Conservation (phyloP, 2,113 vertebrate species). For the Pituophis catenifer region DNA sequence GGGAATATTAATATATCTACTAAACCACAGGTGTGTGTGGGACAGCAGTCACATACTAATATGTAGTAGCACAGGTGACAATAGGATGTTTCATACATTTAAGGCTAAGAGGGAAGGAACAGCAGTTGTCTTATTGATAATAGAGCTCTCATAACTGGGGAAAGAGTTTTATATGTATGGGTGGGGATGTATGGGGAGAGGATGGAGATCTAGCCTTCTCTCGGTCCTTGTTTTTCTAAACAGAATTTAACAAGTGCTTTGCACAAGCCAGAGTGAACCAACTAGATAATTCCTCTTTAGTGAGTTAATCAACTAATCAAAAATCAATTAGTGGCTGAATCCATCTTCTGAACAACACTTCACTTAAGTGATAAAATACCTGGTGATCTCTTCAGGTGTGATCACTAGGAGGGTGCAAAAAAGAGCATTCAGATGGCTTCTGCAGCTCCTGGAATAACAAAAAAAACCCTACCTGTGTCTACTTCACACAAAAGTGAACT, state of each 20-base stretch:
- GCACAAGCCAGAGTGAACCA: not conserved
- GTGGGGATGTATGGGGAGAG: not conserved
- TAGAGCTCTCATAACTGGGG: not conserved
- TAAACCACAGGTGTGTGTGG: no score
- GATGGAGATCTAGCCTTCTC: not conserved
- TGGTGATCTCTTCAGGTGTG: not conserved
- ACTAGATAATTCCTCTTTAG: not conserved
- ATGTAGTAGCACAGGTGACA: not conserved
- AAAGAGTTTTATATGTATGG: not conserved
- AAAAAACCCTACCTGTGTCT: not conserved
- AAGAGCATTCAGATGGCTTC: not conserved
- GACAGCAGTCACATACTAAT: not conserved
- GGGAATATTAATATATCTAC: no score
- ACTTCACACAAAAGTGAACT: not conserved
- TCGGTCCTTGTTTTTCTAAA: not conserved
- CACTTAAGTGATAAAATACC: not conserved
- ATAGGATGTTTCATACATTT: not conserved
- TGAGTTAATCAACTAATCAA: not conserved
- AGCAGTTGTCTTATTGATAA: not conserved
- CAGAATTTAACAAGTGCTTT: not conserved
- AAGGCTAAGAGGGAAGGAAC: not conserved
- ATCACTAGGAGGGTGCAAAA: not conserved
- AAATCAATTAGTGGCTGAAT: not conserved
- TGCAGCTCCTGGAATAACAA: not conserved
- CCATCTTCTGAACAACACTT: not conserved